Evolutionary conservation across 2,888 invertebrate genomes (phyloP).

Genomic region (Koerneria pararmatus): DNA sequence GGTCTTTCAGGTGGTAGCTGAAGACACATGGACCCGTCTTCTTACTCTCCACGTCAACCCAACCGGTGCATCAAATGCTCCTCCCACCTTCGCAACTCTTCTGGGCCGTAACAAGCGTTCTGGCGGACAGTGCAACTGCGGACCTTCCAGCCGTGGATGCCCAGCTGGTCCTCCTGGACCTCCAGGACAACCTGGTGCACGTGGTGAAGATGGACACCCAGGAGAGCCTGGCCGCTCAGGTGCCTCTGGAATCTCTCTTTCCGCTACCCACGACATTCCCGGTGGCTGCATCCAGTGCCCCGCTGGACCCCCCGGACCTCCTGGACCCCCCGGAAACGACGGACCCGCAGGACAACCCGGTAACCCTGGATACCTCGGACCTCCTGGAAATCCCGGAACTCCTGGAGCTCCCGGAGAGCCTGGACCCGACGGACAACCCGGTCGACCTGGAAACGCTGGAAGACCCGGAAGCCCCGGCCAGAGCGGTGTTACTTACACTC

Average conservation of each 20-base stretch:
- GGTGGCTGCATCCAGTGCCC: constrained; percentile 44
- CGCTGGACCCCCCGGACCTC: constrained; percentile 40
- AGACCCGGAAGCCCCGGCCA: constrained; percentile 28
- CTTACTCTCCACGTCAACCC: constrained; percentile 38
- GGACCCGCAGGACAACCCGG: constrained; percentile 41
- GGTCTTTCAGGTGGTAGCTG: constrained; percentile 31
- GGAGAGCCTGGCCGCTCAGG: constrained; percentile 44
- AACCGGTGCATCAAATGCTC: constrained; percentile 31
- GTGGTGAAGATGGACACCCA: constrained; percentile 37
- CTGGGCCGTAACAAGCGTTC: constrained; percentile 39
- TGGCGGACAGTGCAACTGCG: constrained; percentile 44
- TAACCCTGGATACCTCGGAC: constrained; percentile 37
- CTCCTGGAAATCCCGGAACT: constrained; percentile 16
- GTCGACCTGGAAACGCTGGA: constrained; percentile 21
- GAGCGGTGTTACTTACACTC: constrained; percentile 28
- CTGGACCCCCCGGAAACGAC: constrained; percentile 35
- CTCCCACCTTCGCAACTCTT: constrained; percentile 39
- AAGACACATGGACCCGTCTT: constrained; percentile 43
- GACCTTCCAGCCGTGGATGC: constrained; percentile 39
- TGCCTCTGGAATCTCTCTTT: constrained; percentile 41
- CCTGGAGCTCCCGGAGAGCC: constrained; percentile 15
- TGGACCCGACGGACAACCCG: constrained; percentile 18
- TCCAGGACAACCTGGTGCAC: constrained; percentile 39
- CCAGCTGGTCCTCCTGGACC: constrained; percentile 48
- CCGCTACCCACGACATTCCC: constrained; percentile 44